Evolutionary conservation across 2,797 vertebrate species (phyloP).

Genomic region (Podarcis lilfordi): DNA sequence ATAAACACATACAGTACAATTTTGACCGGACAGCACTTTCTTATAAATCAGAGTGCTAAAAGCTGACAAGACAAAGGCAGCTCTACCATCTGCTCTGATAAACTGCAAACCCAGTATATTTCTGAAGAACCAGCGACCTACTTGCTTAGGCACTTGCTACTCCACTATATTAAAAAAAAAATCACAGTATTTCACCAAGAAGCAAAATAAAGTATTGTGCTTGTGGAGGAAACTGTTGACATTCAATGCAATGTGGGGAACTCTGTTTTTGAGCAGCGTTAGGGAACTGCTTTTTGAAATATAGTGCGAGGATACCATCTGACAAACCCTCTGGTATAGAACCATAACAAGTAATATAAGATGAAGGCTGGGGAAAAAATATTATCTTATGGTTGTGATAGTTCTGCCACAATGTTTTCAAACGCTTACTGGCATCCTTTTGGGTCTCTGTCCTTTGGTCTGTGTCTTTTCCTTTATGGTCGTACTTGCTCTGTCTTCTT

Average conservation of each 20-base stretch:
- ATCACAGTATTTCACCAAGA: background rate
- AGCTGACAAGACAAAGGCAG: background rate
- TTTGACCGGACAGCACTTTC: background rate
- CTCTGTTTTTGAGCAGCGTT: background rate
- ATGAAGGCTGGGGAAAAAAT: constrained; percentile 23
- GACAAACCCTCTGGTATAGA: background rate
- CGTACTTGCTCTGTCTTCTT: constrained; percentile 57
- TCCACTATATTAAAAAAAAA: background rate
- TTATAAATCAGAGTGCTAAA: background rate
- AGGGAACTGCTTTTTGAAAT: background rate
- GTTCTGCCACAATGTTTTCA: background rate
- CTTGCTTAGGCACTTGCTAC: background rate
- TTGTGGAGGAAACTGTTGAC: background rate
- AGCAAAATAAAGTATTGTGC: background rate
- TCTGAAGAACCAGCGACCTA: background rate
- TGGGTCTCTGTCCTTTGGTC: constrained; percentile 21
- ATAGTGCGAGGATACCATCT: background rate
- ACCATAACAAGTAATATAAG: background rate
- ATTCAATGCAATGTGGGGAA: constrained; percentile 5
- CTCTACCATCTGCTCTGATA: background rate
- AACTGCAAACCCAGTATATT: background rate
- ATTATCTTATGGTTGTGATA: background rate
- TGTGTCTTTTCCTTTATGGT: constrained; percentile 61
- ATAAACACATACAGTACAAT: background rate
- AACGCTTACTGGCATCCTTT: constrained; percentile 55